Evolutionary conservation across 2,888 invertebrate species (phyloP), one percentile per base, ranked within the genome.

Genomic region (Ormyrus rosae): DNA sequence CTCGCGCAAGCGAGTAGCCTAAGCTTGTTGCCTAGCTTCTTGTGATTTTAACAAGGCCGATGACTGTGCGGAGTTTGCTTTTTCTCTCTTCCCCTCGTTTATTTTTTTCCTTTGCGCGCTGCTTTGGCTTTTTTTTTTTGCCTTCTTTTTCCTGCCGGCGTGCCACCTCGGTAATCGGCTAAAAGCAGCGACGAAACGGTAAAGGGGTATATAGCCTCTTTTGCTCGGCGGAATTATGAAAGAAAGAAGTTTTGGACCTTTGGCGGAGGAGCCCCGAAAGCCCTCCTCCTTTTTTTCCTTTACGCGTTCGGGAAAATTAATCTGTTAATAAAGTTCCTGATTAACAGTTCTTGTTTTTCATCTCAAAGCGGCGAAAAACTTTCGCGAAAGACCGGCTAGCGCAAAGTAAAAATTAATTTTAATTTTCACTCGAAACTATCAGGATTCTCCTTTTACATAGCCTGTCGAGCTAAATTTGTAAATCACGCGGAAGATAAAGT

Each of bases 11-110:
- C 48, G 19, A 19, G n/a, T 19, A 34, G 13, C 19, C 53, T 64
- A 6, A 50, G 68, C 50, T 67, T 9, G 46, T 58, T 63, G 45
- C 67, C 48, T 61, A 19, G 56, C 77, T 76, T 67, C 63, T 64
- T 19, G 61, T 53, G 53, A 73, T 81, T 77, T 73, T 81, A 72
- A 81, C 69, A 73, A 77, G 73, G 50, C 69, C 69, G 69, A 77
- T 69, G 68, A 73, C 81, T 64, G 56, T 45, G 60, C 48, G 46
- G 10, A 60, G 10, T 11, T 60, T 58, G 9, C 63, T 61, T 11
- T 51, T 19, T 55, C 34, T 50, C 10, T 6, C n/a, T 73, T 45
- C 1, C 46, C 46, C 10, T 11, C 13, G 64, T 65, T 63, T 67
- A 7, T 60, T 58, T 50, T 10, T 74, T 61, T 60, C 11, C 45